Conservation (phyloP, 2,888 invertebrate species). For the Plusia festucae region DNA sequence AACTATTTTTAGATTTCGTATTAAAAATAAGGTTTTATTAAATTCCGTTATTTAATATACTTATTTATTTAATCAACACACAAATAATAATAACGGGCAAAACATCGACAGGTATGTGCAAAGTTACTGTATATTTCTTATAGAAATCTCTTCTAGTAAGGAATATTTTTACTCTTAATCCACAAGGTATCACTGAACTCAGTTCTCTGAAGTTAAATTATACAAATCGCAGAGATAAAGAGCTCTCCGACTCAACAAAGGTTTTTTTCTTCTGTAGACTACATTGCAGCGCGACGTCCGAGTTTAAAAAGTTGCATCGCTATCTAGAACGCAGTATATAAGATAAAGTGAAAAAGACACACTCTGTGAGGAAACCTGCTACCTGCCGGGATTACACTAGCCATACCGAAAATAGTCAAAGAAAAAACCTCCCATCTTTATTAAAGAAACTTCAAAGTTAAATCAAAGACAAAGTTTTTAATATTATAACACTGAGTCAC, state of each 20-base stretch:
- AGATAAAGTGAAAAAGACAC: slow-evolving; percentile 15
- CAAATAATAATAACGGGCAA: too few species aligned
- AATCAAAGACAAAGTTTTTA: slow-evolving; percentile 71
- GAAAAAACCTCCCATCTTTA: slow-evolving; percentile 49
- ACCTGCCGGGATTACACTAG: slow-evolving; percentile 32
- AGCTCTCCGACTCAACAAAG: background rate
- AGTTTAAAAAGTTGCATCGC: slow-evolving; percentile 17
- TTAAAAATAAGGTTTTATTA: too few species aligned
- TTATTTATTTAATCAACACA: too few species aligned
- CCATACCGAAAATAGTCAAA: slow-evolving; percentile 18
- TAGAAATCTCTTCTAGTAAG: background rate
- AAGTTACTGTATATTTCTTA: too few species aligned
- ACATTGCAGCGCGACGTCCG: slow-evolving; percentile 2
- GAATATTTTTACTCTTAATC: background rate
- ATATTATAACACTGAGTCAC: slow-evolving; percentile 62
- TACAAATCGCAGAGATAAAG: slow-evolving; percentile 16
- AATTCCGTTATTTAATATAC: too few species aligned
- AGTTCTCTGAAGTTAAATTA: slow-evolving; percentile 9
- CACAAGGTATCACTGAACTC: background rate
- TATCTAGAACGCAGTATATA: slow-evolving; percentile 9
- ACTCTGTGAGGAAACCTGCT: slow-evolving; percentile 15
- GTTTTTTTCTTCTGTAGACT: slow-evolving; percentile 15
- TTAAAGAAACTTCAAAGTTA: slow-evolving; percentile 63
- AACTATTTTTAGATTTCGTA: too few species aligned
- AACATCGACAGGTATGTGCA: too few species aligned